phyloP scores from a whole-genome alignment of 2,113 vertebrate species.

The Sardina pilchardus region DNA sequence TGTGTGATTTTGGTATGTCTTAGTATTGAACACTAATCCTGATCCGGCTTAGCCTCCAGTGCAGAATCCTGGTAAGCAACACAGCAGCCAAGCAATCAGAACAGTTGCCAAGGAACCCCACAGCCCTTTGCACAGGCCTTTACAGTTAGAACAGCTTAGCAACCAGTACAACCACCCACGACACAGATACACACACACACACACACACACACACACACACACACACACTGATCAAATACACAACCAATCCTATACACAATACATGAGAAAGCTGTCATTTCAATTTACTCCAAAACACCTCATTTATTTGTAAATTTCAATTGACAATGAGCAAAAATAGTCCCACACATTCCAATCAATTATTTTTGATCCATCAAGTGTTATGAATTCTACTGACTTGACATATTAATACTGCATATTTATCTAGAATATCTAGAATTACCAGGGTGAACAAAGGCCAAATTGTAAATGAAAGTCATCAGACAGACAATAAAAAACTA shows the following conservation, averaged over 20 bases:
- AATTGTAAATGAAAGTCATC: neutral
- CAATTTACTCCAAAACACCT: neutral
- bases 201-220: constrained; percentile 7
- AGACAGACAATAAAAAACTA: neutral
- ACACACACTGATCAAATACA: constrained; percentile 29
- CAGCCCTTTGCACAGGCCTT: constrained; percentile 48
- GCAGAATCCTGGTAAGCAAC: neutral
- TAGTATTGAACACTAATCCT: constrained; percentile 29
- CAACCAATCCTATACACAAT: neutral
- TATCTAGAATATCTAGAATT: neutral
- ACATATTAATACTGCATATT: neutral
- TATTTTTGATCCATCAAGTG: neutral
- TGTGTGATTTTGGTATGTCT: constrained; percentile 6
- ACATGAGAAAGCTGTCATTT: neutral
- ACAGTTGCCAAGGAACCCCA: constrained; percentile 40
- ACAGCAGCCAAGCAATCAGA: constrained; percentile 23
- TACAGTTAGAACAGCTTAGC: constrained; percentile 23
- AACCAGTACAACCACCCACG: constrained; percentile 13
- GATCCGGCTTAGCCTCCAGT: constrained; percentile 19
- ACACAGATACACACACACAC: constrained; percentile 14
- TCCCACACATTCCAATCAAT: neutral
- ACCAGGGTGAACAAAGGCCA: neutral
- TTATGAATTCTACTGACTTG: neutral
- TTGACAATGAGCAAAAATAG: neutral
- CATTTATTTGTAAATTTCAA: constrained; percentile 4